phyloP scores from a whole-genome alignment of 1,140 invertebrate genomes.

The Tetramorium simillimum region DNA sequence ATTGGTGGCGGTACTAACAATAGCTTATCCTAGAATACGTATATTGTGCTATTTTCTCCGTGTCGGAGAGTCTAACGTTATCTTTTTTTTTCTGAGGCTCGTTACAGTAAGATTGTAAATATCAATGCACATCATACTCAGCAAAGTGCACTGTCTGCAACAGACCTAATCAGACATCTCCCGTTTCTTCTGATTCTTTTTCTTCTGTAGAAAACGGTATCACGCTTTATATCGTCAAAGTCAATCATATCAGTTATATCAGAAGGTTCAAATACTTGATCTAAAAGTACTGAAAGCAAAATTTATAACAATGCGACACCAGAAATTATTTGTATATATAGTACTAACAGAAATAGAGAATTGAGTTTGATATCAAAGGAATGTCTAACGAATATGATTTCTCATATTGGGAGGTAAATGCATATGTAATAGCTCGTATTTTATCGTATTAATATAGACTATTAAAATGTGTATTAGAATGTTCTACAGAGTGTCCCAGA shows the following conservation, averaged over 20 bases:
- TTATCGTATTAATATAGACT: not conserved
- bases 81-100: slow-evolving; percentile 3
- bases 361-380: not conserved
- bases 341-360: not conserved
- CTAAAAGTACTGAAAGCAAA: not conserved
- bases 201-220: slow-evolving; percentile 37
- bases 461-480: not conserved
- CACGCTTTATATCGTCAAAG: not conserved
- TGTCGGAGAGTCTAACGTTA: slow-evolving; percentile 15
- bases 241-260: slow-evolving; percentile 1
- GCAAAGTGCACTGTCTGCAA: slow-evolving; percentile 74
- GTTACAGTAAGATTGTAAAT: slow-evolving; percentile 21
- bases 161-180: slow-evolving; percentile 84
- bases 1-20: slow-evolving; percentile 81
- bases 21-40: slow-evolving; percentile 27
- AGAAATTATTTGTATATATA: not conserved
- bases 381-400: not conserved
- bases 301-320: not conserved
- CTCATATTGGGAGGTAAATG: not conserved
- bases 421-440: slow-evolving; percentile 7
- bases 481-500: not conserved
- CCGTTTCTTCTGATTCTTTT: slow-evolving; percentile 59
- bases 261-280: not conserved
- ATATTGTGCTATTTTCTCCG: slow-evolving; percentile 21
- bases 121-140: slow-evolving; percentile 19